A percentile compares a stretch with the other conserved stretches of the same genome.
Conservation (phyloP, 2,113 vertebrate species). For the Malurus elegans region DNA sequence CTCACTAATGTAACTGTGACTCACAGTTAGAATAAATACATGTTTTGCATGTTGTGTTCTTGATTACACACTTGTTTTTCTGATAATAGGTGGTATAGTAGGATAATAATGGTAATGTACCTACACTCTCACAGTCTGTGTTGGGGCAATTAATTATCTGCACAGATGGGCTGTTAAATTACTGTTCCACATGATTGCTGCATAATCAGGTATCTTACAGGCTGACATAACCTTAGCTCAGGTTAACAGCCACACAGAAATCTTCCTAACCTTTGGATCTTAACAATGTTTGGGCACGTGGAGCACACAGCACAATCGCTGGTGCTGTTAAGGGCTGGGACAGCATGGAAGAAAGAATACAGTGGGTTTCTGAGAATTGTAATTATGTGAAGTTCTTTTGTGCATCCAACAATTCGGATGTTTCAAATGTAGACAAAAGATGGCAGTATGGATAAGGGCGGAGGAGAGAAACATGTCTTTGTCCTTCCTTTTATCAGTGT, state of each 20-base stretch:
- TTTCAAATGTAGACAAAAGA: background rate
- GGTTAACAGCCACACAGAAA: background rate
- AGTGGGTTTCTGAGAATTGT: background rate
- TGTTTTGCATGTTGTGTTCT: background rate
- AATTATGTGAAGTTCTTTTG: background rate
- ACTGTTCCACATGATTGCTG: background rate
- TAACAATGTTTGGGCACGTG: background rate
- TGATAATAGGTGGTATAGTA: background rate
- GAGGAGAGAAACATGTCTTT: background rate
- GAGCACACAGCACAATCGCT: background rate
- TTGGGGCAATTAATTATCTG: background rate
- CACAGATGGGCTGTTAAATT: background rate
- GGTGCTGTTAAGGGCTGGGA: background rate
- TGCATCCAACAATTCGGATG: background rate
- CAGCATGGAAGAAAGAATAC: background rate
- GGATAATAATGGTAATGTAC: background rate
- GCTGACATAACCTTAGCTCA: background rate
- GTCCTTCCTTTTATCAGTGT: background rate
- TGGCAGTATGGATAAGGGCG: background rate
- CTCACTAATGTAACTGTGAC: too few relatives aligned
- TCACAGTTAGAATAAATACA: background rate
- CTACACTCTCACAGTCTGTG: background rate
- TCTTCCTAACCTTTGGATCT: background rate
- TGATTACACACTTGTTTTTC: background rate
- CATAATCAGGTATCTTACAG: background rate